Percentiles rank a stretch among this genome's conserved stretches.
Evolutionary conservation across 2,113 vertebrate species (phyloP).

Genomic region (Ranitomeya variabilis): DNA sequence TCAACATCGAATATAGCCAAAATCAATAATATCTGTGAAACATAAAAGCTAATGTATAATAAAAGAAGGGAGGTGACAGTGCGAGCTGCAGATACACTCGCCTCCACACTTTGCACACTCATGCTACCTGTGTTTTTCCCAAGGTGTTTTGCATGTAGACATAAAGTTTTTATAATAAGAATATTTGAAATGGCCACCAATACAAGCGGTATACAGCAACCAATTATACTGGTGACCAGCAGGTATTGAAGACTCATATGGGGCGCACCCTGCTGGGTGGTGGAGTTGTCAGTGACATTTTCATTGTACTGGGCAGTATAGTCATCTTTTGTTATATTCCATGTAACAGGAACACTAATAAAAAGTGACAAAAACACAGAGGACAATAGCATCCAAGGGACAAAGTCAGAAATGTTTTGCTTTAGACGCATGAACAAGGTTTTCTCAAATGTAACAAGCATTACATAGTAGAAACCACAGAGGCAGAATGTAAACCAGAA

Average conservation of each 20-base stretch:
- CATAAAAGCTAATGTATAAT: slow-evolving; percentile 32
- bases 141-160: slow-evolving; percentile 27
- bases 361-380: slow-evolving; percentile 13
- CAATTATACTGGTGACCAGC: slow-evolving; percentile 44
- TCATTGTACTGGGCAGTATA: background rate
- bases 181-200: slow-evolving; percentile 36
- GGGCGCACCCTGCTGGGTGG: background rate
- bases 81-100: slow-evolving; percentile 32
- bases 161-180: slow-evolving; percentile 35
- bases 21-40: slow-evolving; percentile 39
- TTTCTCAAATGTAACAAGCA: slow-evolving; percentile 58
- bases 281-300: slow-evolving; percentile 21
- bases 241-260: slow-evolving; percentile 36
- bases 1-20: slow-evolving; percentile 24
- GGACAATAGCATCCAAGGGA: slow-evolving; percentile 48
- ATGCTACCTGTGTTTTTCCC: slow-evolving; percentile 25
- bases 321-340: slow-evolving; percentile 24
- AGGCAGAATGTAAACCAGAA: slow-evolving; percentile 64
- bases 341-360: slow-evolving; percentile 42
- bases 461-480: slow-evolving; percentile 63
- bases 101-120: slow-evolving; percentile 31
- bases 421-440: slow-evolving; percentile 41
- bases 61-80: slow-evolving; percentile 43
- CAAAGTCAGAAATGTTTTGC: slow-evolving; percentile 31
- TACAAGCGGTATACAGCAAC: slow-evolving; percentile 35